phyloP scores from a whole-genome alignment of 1,140 invertebrate genomes.

The Chironomus tepperi region DNA sequence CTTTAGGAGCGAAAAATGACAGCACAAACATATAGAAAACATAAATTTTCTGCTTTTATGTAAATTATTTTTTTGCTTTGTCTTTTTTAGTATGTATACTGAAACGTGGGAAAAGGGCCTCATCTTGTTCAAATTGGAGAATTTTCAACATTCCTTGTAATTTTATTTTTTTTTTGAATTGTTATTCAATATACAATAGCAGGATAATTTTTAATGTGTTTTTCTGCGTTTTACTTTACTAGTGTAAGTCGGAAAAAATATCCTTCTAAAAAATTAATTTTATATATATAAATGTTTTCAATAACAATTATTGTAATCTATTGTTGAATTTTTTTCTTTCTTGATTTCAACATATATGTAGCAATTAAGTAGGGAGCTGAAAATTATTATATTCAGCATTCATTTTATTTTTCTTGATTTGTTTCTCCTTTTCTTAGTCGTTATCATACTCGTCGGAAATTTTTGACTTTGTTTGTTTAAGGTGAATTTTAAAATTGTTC shows the following conservation, averaged over 20 bases:
- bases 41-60: constrained; percentile 18
- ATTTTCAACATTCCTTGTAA: background rate
- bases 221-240: background rate
- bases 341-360: background rate
- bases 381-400: background rate
- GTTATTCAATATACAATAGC: too few species aligned
- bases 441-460: background rate
- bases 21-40: background rate
- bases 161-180: background rate
- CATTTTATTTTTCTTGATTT: constrained; percentile 21
- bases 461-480: constrained; percentile 15
- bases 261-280: background rate
- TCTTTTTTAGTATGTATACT: background rate
- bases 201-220: background rate
- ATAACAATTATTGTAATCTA: background rate
- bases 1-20: background rate
- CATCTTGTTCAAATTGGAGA: background rate
- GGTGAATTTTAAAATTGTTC: constrained; percentile 18
- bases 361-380: background rate
- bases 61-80: constrained; percentile 16
- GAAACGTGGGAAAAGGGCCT: constrained; percentile 8
- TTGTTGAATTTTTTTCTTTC: background rate
- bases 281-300: too few species aligned
- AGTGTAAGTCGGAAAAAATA: background rate
- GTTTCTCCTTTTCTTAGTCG: background rate